Percentiles rank a stretch among this genome's conserved stretches.
Conservation (phyloP, 2,113 vertebrate species). For the Ageneiosus marmoratus region DNA sequence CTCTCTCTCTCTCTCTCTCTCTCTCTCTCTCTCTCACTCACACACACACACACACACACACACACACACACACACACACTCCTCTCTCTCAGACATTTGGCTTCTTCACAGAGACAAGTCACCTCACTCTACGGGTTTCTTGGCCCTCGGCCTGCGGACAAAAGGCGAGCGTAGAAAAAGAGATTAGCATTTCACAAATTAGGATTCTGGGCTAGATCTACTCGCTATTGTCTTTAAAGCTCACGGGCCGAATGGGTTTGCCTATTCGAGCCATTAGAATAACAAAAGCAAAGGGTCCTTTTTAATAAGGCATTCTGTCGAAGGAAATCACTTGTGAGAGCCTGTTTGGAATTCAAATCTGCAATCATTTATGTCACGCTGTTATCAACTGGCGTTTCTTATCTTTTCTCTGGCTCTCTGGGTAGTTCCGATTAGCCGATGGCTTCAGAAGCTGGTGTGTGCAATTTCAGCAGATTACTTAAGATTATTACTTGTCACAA, state of each 20-base stretch:
- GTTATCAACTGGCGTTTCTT: constrained; percentile 15
- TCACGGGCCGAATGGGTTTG: constrained; percentile 72
- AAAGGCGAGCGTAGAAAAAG: constrained; percentile 65
- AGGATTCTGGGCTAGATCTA: constrained; percentile 60
- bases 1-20: constrained; percentile 33
- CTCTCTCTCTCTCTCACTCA: background rate
- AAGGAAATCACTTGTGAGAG: constrained; percentile 40
- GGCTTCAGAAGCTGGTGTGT: background rate
- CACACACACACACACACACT: too few relatives aligned
- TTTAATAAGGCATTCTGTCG: constrained; percentile 39
- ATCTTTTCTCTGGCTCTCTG: background rate
- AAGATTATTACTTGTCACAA: background rate
- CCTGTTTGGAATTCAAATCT: constrained; percentile 58
- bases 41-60: background rate
- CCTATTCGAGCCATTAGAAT: constrained; percentile 71
- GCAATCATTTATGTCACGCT: constrained; percentile 20
- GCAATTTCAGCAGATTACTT: background rate
- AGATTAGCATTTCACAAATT: constrained; percentile 74
- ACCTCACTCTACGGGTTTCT: constrained; percentile 57
- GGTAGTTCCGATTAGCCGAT: constrained; percentile 5
- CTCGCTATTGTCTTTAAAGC: constrained; percentile 61
- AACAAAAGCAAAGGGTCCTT: constrained; percentile 62
- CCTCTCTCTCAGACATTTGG: constrained; percentile 45
- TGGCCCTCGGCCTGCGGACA: constrained; percentile 56
- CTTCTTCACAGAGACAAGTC: constrained; percentile 67